These are phyloP conservation scores for Aspiorhynchus laticeps DNA, from an alignment of 2,113 vertebrate genomes.

Conservation along the genomic window DNA sequence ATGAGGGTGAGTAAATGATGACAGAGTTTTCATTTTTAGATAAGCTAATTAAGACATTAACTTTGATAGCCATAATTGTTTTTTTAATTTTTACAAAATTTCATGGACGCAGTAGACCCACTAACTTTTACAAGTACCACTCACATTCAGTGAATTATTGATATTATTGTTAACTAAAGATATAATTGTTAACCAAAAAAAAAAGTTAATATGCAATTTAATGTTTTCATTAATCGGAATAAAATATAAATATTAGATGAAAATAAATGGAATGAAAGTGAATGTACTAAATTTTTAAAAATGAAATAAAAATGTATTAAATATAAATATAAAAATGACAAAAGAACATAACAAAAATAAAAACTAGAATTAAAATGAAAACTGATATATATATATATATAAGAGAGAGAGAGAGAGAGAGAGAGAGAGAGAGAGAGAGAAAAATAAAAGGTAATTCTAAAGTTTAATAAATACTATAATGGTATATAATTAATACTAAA, in stretches of 20 bases:
- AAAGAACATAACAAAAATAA: background rate
- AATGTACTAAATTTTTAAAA: background rate
- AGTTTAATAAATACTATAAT: background rate
- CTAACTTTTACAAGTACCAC: background rate
- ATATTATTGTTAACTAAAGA: background rate
- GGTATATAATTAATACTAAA: background rate
- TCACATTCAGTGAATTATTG: background rate
- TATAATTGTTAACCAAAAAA: background rate
- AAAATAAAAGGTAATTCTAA: background rate
- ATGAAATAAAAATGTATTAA: background rate
- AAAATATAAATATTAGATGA: background rate
- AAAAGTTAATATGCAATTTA: background rate
- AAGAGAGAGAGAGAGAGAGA: too few species aligned
- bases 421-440: too few species aligned
- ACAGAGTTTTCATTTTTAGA: background rate
- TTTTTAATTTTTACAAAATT: background rate
- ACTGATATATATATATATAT: background rate
- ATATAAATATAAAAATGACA: background rate
- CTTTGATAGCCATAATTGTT: background rate
- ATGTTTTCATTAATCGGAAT: background rate
- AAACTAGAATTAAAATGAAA: background rate
- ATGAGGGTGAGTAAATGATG: too few species aligned
- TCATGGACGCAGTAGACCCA: background rate
- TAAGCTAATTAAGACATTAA: background rate
- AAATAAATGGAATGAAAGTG: background rate